Evolutionary conservation across 2,888 invertebrate genomes (phyloP).

Genomic region (Stenurella melanura): DNA sequence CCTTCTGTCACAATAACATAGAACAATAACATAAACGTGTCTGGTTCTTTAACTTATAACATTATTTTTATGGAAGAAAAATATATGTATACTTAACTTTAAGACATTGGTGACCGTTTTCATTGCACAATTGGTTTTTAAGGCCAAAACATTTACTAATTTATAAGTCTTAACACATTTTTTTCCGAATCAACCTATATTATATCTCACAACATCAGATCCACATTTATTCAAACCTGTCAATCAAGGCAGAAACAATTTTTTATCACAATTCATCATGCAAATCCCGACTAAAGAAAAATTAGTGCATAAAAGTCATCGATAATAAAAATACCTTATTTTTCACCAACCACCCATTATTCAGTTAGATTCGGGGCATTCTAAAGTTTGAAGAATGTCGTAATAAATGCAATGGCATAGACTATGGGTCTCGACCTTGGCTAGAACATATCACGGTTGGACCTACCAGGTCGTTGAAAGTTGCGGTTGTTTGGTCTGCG

Average conservation of each 20-base stretch:
- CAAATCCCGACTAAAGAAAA: conserved; percentile 22
- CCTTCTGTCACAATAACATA: neutral
- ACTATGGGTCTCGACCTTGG: conserved; percentile 70
- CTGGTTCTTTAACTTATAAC: neutral
- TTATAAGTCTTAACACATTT: conserved; percentile 22
- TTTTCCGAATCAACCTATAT: neutral
- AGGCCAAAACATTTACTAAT: conserved; percentile 23
- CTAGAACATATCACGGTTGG: conserved; percentile 78
- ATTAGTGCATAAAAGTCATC: conserved; percentile 28
- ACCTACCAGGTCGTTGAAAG: conserved; percentile 77
- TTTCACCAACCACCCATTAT: conserved; percentile 29
- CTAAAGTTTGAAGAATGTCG: conserved; percentile 77
- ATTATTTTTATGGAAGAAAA: conserved; percentile 6
- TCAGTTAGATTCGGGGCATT: neutral
- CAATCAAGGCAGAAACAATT: conserved; percentile 29
- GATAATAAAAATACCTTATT: conserved; percentile 35
- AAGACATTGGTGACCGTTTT: conserved; percentile 19
- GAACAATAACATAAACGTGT: conserved; percentile 6
- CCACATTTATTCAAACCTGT: conserved; percentile 28
- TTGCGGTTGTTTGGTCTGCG: conserved; percentile 79
- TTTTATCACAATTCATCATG: conserved; percentile 39
- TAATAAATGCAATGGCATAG: conserved; percentile 77
- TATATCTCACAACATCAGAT: conserved; percentile 20
- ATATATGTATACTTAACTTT: conserved; percentile 3
- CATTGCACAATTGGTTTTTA: conserved; percentile 31